phyloP scores from a whole-genome alignment of 2,113 vertebrate genomes.

The Zonotrichia leucophrys region DNA sequence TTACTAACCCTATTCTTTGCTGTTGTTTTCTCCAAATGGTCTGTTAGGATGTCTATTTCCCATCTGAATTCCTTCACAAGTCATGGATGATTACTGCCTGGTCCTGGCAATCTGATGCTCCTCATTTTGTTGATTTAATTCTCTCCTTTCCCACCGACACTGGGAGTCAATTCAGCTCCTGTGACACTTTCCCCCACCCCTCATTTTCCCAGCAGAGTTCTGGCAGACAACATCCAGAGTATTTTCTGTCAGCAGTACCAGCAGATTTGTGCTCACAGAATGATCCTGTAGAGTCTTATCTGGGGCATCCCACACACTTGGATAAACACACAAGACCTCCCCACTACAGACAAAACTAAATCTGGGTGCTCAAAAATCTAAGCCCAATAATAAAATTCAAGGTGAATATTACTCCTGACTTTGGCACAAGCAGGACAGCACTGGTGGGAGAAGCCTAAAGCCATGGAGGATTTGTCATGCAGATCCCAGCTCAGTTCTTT shows the following conservation, averaged over 20 bases:
- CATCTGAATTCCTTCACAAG: neutral
- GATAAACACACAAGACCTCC: conserved; percentile 1
- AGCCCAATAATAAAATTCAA: neutral
- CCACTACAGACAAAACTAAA: neutral
- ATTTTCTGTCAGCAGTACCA: conserved; percentile 1
- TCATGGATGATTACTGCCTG: neutral
- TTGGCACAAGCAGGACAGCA: neutral
- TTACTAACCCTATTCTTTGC: conserved; percentile 3
- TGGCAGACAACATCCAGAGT: neutral
- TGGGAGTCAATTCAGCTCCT: neutral
- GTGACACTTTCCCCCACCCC: neutral
- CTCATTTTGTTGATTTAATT: neutral
- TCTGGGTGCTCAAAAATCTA: neutral
- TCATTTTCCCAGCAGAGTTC: neutral
- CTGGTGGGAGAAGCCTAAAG: neutral
- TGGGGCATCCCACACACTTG: neutral
- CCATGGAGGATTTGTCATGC: neutral
- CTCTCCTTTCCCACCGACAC: neutral
- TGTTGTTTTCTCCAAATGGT: neutral
- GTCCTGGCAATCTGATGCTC: neutral
- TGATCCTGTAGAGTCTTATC: neutral
- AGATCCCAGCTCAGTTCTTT: neutral
- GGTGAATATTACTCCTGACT: neutral
- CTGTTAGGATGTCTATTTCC: neutral
- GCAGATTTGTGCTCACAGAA: neutral